Conservation (phyloP, 2,888 invertebrate genomes). For the Lithophane socia region DNA sequence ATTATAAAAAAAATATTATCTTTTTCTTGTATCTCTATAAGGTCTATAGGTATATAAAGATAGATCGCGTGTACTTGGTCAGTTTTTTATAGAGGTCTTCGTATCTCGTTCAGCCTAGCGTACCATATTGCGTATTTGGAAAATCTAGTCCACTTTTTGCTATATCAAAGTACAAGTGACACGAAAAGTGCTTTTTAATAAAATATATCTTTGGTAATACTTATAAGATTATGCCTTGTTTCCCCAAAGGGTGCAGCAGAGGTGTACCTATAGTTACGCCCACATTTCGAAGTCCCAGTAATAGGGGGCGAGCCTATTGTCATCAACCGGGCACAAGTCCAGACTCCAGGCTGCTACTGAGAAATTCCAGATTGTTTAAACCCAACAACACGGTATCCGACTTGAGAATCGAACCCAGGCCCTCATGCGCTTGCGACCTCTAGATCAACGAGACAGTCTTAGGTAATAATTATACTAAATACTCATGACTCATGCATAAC, state of each 20-base stretch:
- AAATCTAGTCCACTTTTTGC: conserved; percentile 51
- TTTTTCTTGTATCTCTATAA: not conserved
- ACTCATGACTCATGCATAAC: conserved; percentile 13
- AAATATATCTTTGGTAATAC: no score
- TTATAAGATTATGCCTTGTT: not conserved
- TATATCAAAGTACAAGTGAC: conserved; percentile 1
- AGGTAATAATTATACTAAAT: not conserved
- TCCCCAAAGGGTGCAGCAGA: not conserved
- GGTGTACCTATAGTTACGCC: not conserved
- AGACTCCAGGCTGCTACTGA: not conserved
- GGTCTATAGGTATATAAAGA: conserved; percentile 8
- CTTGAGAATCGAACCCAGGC: not conserved
- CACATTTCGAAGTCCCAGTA: not conserved
- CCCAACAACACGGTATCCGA: not conserved
- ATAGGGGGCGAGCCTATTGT: not conserved
- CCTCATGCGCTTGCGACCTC: no score
- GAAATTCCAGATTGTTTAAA: not conserved
- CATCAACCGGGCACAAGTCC: not conserved
- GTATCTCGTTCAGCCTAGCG: conserved; percentile 33
- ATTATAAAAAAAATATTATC: not conserved
- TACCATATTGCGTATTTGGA: conserved; percentile 28
- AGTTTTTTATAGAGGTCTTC: conserved; percentile 26
- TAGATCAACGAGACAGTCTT: not conserved
- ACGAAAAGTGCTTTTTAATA: conserved; percentile 8
- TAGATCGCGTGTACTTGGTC: conserved; percentile 7